Evolutionary conservation across 2,113 vertebrate genomes (phyloP), one percentile per base, ranked within the genome.

Genomic region (zebrafish (Danio rerio)): DNA sequence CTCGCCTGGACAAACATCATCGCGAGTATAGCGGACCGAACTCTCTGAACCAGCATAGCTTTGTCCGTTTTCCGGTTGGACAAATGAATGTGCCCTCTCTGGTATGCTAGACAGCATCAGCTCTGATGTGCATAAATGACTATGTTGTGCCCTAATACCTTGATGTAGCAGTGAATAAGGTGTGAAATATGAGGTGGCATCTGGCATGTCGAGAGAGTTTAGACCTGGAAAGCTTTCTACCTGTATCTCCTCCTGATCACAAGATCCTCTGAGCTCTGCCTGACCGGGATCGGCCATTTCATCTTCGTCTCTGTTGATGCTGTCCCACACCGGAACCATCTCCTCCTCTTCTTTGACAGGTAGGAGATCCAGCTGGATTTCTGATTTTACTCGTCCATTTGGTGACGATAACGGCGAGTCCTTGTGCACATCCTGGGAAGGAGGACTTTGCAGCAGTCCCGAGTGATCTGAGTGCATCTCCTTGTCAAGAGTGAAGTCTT

Each of bases 271-370:
- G 73, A 74, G 49, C 55, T 71, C 79, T 81, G n/a, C 75, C 62
- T 66, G 66, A 83, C 63, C 81, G 69, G 42, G 59, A 83, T 81
- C 79, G 5, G 49, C 50, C 77, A 80, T 86, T 79, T 88, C 87
- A 21, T 63, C 66, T 20, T 80, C 80, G 13, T 84, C 80, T 58
- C 81, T 49, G 78, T 59, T 52, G 47, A 78, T 53, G 49, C 72
- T 80, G 9, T 85, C 81, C 87, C 87, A 88, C 68, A 85, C 87
- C 2, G 80, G 83, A 58, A 85, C 74, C 80, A 84, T 86, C 81
- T 87, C 84, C 31, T 78, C 84, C 31, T 89, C 88, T 61, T 89
- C 87, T 71, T 89, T 89, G 21, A 89, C 77, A 52, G 66, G 47
- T 12, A 80, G 52, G 5, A 62, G 62, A 50, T 82, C 81, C 9